Base-by-base conservation (phyloP, 2,797 vertebrate genomes). In the Melanitta fusca region DNA sequence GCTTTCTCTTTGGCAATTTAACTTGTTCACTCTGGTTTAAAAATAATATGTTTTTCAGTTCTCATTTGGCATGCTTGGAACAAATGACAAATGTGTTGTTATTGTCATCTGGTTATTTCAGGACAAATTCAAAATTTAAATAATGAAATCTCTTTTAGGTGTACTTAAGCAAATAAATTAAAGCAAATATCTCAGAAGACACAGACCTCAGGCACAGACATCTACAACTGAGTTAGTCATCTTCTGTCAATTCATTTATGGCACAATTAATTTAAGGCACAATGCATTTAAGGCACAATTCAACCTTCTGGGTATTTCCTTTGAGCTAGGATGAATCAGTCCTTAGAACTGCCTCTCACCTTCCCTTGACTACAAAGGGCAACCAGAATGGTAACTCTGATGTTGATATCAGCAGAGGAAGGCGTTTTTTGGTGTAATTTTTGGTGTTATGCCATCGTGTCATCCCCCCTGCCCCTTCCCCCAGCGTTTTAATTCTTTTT, bases 81-180 rank as follows among this genome's bases (percentile, higher is more conserved):
- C n/a, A 54, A 94, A 47, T 81, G 32, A 86, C 47, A 45, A 53
- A 58, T 91, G 39, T 54, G 61, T 83, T 95, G 87, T 45, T 4
- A 89, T 45, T 4, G 24, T 8, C 32, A 54, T 25, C 70, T 60
- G 11, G 39, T 90, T 65, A 93, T 89, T 73, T 85, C 9, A 75
- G 32, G 34, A 17, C 18, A 91, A 88, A 73, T 34, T 45, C 54
- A 75, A 95, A 88, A 95, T 90, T 83, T 89, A 92, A 96, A 78
- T 60, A 89, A 70, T 17, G 70, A 79, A 91, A 73, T 13, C 11
- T 77, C 73, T 84, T 54, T 73, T 51, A 49, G 10, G 45, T 22
- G 18, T 47, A 83, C 4, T 21, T 47, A 88, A 89, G 74, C 3
- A 64, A 61, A 68, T 24, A 36, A 39, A 68, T n/a, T 39, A 69